A percentile compares a stretch with the other conserved stretches of the same genome.
Conservation (phyloP, 2,797 vertebrate species). For the Schizopygopsis malacanthus region DNA sequence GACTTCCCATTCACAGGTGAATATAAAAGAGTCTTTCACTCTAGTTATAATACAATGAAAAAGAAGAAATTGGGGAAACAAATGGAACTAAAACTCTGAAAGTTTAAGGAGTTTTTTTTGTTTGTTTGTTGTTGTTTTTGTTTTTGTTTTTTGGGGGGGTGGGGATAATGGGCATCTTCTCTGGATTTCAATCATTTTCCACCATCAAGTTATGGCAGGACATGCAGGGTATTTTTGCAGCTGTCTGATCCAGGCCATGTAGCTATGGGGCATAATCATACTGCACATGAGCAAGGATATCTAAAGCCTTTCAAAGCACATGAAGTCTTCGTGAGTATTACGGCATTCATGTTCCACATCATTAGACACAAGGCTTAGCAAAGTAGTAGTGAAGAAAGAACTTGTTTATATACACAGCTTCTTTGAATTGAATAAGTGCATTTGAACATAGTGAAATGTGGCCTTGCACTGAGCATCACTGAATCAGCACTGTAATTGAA, state of each 20-base stretch:
- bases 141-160: not conserved
- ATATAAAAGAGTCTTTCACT: constrained; percentile 71
- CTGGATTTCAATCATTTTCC: constrained; percentile 62
- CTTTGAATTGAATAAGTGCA: constrained; percentile 25
- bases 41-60: constrained; percentile 66
- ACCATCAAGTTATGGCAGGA: not conserved
- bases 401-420: not conserved
- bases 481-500: not conserved
- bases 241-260: constrained; percentile 39
- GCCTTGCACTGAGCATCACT: not conserved
- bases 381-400: not conserved
- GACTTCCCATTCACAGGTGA: constrained; percentile 75
- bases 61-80: constrained; percentile 52
- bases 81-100: constrained; percentile 58
- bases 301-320: constrained; percentile 23
- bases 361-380: constrained; percentile 27
- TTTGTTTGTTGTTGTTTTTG: too few relatives aligned
- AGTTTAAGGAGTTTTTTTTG: constrained; percentile 63
- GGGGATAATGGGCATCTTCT: constrained; percentile 66
- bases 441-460: not conserved
- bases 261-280: constrained; percentile 35
- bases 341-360: not conserved
- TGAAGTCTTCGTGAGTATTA: not conserved
- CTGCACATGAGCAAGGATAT: constrained; percentile 14
- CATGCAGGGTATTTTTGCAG: not conserved